Percentiles rank a stretch among this genome's conserved stretches.
phyloP scores from a whole-genome alignment of 2,888 invertebrate species.

The Hypena proboscidalis region DNA sequence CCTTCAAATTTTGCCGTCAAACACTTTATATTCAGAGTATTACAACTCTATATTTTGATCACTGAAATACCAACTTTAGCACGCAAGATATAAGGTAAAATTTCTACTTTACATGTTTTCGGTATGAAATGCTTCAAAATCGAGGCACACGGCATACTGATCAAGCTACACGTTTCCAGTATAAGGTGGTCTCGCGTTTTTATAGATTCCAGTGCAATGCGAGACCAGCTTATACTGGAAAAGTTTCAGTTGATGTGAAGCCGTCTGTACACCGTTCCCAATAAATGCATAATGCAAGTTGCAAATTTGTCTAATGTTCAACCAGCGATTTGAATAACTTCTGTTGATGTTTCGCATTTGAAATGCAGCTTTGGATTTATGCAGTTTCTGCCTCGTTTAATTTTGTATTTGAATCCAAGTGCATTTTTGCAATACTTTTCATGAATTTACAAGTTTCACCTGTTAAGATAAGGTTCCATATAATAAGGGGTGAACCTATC shows the following conservation, averaged over 20 bases:
- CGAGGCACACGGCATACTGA: not conserved
- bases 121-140: not conserved
- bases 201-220: too few species aligned
- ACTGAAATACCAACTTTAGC: not conserved
- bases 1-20: slow-evolving; percentile 20
- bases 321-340: not conserved
- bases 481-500: too few species aligned
- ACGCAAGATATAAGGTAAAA: not conserved
- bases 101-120: not conserved
- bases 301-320: slow-evolving; percentile 45
- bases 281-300: slow-evolving; percentile 54
- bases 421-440: too few species aligned
- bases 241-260: too few species aligned
- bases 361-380: slow-evolving; percentile 9
- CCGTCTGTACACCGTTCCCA: not conserved
- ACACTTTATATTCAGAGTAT: slow-evolving; percentile 2
- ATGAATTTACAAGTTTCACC: too few species aligned
- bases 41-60: not conserved
- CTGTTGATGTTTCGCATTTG: slow-evolving; percentile 13
- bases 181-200: too few species aligned
- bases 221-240: too few species aligned
- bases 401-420: too few species aligned
- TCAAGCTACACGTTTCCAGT: too few species aligned
- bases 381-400: too few species aligned
- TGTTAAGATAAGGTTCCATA: too few species aligned